Percentiles rank a stretch among this genome's conserved stretches.
These are phyloP conservation scores for Pycnonotus jocosus DNA, from an alignment of 2,113 vertebrate species.

Conservation along the genomic window DNA sequence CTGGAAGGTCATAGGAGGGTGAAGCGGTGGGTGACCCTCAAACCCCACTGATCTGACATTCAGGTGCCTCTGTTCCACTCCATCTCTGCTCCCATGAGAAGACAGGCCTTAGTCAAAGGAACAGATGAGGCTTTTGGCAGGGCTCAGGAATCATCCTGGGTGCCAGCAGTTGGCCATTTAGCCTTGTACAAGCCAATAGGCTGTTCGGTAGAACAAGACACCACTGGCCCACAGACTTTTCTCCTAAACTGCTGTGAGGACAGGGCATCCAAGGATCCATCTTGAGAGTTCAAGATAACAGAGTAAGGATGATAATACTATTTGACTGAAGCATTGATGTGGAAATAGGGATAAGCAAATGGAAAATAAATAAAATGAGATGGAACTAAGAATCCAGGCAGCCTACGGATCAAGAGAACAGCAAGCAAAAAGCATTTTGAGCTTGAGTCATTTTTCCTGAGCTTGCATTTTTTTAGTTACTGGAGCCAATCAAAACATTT, in stretches of 20 bases:
- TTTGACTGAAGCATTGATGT: not conserved
- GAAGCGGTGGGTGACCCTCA: not conserved
- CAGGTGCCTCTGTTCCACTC: not conserved
- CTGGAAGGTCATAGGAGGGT: not conserved
- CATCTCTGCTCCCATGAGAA: not conserved
- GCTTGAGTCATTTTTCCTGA: not conserved
- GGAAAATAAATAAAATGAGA: not conserved
- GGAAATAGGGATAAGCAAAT: not conserved
- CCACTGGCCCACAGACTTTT: not conserved
- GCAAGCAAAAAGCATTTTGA: not conserved
- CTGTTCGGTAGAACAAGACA: not conserved
- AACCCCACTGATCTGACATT: not conserved
- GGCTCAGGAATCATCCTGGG: not conserved
- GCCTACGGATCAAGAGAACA: not conserved
- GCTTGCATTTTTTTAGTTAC: not conserved
- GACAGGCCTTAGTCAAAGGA: not conserved
- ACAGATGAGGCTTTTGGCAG: not conserved
- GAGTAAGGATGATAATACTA: not conserved
- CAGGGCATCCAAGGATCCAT: not conserved
- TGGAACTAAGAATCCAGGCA: not conserved
- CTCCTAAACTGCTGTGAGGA: not conserved
- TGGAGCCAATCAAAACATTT: not conserved
- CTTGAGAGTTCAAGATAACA: not conserved
- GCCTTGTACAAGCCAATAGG: not conserved
- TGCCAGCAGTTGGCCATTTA: not conserved